Conservation (phyloP, 2,888 invertebrate genomes). For the Camptogramma bilineatum region DNA sequence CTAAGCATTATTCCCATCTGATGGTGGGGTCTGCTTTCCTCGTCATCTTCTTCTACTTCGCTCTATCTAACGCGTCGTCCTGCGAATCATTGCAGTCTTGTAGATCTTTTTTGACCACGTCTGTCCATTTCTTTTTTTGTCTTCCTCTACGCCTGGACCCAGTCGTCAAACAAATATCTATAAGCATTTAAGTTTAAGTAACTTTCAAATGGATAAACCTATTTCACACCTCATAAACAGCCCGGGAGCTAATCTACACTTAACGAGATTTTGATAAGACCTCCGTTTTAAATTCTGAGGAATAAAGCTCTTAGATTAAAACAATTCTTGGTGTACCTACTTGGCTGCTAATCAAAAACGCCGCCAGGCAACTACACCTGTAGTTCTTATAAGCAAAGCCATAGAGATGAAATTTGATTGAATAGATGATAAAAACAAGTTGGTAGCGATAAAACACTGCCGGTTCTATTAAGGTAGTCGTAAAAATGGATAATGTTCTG, state of each 20-base stretch:
- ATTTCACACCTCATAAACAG: slow-evolving; percentile 43
- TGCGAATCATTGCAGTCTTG: too few relatives aligned
- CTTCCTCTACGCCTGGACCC: too few relatives aligned
- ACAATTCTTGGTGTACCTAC: slow-evolving; percentile 57
- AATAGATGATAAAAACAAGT: slow-evolving; percentile 29
- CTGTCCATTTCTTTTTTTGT: too few relatives aligned
- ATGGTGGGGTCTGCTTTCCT: too few relatives aligned
- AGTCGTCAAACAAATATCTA: background rate
- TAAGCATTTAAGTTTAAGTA: slow-evolving; percentile 5
- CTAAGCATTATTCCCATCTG: too few relatives aligned
- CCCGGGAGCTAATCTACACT: slow-evolving; percentile 45
- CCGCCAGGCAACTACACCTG: slow-evolving; percentile 40
- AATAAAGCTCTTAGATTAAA: slow-evolving; percentile 53
- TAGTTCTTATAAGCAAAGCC: slow-evolving; percentile 35
- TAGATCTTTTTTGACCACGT: too few relatives aligned
- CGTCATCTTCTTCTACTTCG: too few relatives aligned
- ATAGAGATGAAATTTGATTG: slow-evolving; percentile 46
- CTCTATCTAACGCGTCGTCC: too few relatives aligned
- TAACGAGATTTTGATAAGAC: slow-evolving; percentile 50
- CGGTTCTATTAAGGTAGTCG: slow-evolving; percentile 66
- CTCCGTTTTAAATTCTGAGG: slow-evolving; percentile 39
- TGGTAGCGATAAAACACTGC: slow-evolving; percentile 52
- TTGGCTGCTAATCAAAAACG: slow-evolving; percentile 61
- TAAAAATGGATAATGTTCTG: slow-evolving; percentile 70
- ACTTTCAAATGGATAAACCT: slow-evolving; percentile 22